phyloP scores from a whole-genome alignment of 2,113 vertebrate species.

The Myotis brandtii region DNA sequence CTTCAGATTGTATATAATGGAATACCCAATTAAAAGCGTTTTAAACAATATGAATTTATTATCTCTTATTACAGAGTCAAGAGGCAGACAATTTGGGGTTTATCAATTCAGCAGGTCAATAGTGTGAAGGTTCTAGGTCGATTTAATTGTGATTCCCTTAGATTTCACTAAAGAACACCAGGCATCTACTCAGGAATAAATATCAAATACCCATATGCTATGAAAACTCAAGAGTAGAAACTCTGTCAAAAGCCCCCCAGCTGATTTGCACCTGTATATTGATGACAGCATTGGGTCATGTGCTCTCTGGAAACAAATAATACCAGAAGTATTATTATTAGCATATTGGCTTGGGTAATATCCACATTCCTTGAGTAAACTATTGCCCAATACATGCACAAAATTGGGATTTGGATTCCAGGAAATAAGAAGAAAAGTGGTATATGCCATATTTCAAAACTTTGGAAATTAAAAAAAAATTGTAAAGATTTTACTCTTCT shows the following conservation, averaged over 20 bases:
- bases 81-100: neutral
- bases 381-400: neutral
- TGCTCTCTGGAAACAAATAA: neutral
- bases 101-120: neutral
- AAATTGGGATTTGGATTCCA: neutral
- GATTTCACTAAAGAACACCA: neutral
- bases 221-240: neutral
- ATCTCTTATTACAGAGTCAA: neutral
- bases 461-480: neutral
- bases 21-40: neutral
- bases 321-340: neutral
- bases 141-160: neutral
- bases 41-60: neutral
- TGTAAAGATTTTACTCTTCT: neutral
- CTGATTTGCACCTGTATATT: neutral
- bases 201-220: neutral
- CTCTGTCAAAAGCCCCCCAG: neutral
- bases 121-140: neutral
- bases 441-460: neutral
- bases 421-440: neutral
- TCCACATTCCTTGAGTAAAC: neutral
- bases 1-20: neutral
- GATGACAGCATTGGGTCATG: neutral
- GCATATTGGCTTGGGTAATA: neutral
- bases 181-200: neutral